phyloP scores from a whole-genome alignment of 2,797 vertebrate genomes.

The Dipus sagitta region DNA sequence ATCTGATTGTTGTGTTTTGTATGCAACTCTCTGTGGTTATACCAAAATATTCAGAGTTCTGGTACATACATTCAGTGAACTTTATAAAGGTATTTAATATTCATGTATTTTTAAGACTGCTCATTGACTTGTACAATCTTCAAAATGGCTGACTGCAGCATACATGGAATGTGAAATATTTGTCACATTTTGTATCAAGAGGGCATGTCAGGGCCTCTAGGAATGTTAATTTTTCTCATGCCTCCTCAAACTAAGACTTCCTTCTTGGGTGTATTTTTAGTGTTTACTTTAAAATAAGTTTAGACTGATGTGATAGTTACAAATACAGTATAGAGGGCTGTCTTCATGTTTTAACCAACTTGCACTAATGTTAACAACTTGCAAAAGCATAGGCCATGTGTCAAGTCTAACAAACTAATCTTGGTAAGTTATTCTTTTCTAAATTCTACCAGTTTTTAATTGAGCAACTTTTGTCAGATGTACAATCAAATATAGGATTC shows the following conservation, averaged over 20 bases:
- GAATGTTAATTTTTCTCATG: too few species aligned
- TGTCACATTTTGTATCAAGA: constrained; percentile 29
- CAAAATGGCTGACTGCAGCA: constrained; percentile 27
- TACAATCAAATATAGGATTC: neutral
- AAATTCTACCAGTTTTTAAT: neutral
- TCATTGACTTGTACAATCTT: neutral
- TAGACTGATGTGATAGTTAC: too few species aligned
- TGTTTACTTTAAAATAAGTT: too few species aligned
- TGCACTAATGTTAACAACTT: too few species aligned
- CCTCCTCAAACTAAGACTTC: too few species aligned
- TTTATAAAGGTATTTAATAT: constrained; percentile 44
- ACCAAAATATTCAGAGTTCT: neutral
- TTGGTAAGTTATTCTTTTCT: too few species aligned
- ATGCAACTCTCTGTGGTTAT: neutral
- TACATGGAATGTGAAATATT: constrained; percentile 53
- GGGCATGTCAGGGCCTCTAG: too few species aligned
- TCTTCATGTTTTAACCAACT: too few species aligned
- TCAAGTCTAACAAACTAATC: too few species aligned
- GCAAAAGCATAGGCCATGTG: too few species aligned
- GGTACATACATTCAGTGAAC: neutral
- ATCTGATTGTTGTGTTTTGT: neutral
- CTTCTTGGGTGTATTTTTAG: too few species aligned
- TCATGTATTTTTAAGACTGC: constrained; percentile 15
- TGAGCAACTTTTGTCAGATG: neutral
- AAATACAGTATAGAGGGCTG: too few species aligned